Evolutionary conservation across 2,113 vertebrate genomes (phyloP).

Genomic region (Ailurus styani): DNA sequence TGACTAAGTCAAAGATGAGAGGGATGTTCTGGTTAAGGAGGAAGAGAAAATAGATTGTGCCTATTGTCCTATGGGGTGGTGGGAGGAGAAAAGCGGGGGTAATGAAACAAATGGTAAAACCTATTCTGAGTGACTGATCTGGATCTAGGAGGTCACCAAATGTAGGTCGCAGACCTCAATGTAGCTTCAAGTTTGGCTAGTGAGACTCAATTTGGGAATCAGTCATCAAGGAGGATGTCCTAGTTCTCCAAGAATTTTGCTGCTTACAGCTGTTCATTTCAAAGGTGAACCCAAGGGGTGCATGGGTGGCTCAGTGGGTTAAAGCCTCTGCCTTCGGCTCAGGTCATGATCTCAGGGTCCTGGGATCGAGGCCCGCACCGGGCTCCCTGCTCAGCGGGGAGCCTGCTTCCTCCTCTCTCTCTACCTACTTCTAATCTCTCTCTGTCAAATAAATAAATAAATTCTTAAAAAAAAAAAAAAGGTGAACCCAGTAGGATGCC

Average conservation of each 20-base stretch:
- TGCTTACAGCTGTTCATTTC: background rate
- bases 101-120: background rate
- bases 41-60: background rate
- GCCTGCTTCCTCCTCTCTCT: too few relatives aligned
- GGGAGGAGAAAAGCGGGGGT: background rate
- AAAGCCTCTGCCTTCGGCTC: too few relatives aligned
- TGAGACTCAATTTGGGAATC: background rate
- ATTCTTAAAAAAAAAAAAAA: too few relatives aligned
- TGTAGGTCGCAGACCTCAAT: background rate
- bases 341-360: too few relatives aligned
- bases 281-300: background rate
- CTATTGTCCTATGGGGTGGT: background rate
- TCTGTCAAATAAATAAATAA: too few relatives aligned
- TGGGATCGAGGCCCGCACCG: too few relatives aligned
- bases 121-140: background rate
- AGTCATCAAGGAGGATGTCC: background rate
- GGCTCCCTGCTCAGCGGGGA: too few relatives aligned
- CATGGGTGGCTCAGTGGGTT: too few relatives aligned
- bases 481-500: background rate
- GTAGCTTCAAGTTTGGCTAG: background rate
- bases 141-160: background rate
- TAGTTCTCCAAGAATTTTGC: background rate
- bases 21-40: background rate
- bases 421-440: too few relatives aligned
- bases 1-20: background rate